A percentile compares a stretch with the other conserved stretches of the same genome.
These are phyloP conservation scores for Sminthurides aquaticus DNA, from an alignment of 2,888 invertebrate genomes.

Conservation along the genomic window DNA sequence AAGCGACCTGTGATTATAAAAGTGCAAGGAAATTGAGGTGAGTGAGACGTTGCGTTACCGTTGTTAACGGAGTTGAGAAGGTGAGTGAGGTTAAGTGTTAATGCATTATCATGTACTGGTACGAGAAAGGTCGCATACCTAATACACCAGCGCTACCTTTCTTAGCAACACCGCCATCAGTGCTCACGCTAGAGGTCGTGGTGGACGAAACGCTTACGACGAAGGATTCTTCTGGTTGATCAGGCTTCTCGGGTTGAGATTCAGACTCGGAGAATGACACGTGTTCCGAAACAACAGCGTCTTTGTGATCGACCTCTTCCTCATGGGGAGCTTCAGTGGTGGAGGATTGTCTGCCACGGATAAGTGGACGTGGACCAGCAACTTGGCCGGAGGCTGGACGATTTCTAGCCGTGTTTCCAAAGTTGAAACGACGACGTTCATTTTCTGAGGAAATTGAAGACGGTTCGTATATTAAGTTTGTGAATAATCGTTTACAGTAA, in stretches of 20 bases:
- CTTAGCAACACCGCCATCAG: conserved; percentile 21
- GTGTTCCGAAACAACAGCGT: conserved; percentile 19
- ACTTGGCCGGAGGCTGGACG: conserved; percentile 8
- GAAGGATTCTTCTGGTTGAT: conserved; percentile 4
- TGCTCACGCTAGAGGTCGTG: conserved; percentile 19
- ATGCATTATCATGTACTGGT: neutral
- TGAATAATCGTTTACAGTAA: no score
- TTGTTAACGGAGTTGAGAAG: neutral
- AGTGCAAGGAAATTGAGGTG: neutral
- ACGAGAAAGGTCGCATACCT: conserved; percentile 19
- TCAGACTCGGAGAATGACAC: conserved; percentile 20
- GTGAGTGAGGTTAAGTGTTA: neutral
- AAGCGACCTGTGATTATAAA: conserved; percentile 35
- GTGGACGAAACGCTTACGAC: conserved; percentile 15
- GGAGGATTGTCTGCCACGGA: conserved; percentile 11
- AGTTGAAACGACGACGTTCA: conserved; percentile 21
- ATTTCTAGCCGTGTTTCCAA: conserved; percentile 17
- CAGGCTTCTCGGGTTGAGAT: conserved; percentile 15
- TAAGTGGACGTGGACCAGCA: conserved; percentile 9
- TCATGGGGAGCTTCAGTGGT: conserved; percentile 17
- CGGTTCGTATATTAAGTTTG: no score
- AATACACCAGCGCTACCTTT: conserved; percentile 36
- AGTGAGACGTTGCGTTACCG: neutral
- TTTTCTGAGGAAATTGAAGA: neutral
- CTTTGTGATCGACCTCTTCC: conserved; percentile 15